These are phyloP conservation scores for Portunus trituberculatus DNA, from an alignment of 1,140 invertebrate genomes.

Conservation along the genomic window DNA sequence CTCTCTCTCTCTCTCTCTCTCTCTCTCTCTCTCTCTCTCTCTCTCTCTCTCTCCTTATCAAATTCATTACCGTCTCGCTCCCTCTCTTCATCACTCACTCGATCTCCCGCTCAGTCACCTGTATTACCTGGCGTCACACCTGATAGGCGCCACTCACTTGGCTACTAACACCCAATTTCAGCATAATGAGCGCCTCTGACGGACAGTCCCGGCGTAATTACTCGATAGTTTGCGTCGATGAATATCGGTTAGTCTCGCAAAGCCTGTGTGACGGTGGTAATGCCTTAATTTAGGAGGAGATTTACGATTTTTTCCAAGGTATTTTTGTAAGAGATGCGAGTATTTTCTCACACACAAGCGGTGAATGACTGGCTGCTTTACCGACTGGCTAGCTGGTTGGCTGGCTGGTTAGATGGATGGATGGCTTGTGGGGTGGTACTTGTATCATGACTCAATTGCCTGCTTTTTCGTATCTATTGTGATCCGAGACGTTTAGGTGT, in stretches of 20 bases:
- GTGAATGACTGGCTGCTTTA: too few species aligned
- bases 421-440: not conserved
- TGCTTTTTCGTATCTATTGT: not conserved
- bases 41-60: conserved; percentile 46
- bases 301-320: not conserved
- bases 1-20: conserved; percentile 54
- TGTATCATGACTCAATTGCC: not conserved
- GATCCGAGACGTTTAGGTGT: not conserved
- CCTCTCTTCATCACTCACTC: conserved; percentile 5
- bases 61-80: conserved; percentile 17
- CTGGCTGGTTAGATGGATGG: too few species aligned
- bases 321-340: conserved; percentile 13
- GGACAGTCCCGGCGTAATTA: conserved; percentile 32
- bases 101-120: conserved; percentile 8
- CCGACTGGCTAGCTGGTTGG: too few species aligned
- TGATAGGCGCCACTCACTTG: not conserved
- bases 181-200: conserved; percentile 17
- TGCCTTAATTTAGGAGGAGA: not conserved
- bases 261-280: not conserved
- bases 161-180: not conserved
- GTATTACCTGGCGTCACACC: not conserved
- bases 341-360: not conserved
- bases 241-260: conserved; percentile 33
- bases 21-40: conserved; percentile 54
- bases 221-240: conserved; percentile 14